phyloP scores from a whole-genome alignment of 2,797 vertebrate genomes.

The Cossypha polioptera region DNA sequence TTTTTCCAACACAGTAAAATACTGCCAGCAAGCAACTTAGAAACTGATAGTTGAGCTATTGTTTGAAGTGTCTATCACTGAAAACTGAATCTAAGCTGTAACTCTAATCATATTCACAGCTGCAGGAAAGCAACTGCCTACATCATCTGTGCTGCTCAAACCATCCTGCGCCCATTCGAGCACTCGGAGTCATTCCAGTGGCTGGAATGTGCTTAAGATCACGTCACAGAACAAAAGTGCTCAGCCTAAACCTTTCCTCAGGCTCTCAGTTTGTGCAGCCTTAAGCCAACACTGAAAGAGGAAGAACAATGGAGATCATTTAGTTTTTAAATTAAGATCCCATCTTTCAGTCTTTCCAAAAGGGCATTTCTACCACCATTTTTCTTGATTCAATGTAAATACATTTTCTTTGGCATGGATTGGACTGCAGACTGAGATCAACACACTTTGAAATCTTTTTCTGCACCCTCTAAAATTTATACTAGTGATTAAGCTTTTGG shows the following conservation, averaged over 20 bases:
- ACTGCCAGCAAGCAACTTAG: not conserved
- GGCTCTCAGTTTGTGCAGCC: not conserved
- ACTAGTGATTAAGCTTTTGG: constrained; percentile 26
- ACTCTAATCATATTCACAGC: not conserved
- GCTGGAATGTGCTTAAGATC: not conserved
- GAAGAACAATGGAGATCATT: not conserved
- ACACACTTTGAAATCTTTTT: not conserved
- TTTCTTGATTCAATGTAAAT: constrained; percentile 38
- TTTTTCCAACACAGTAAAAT: not conserved
- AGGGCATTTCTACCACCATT: not conserved
- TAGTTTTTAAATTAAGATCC: constrained; percentile 9
- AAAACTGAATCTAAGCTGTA: not conserved
- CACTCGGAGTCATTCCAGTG: not conserved
- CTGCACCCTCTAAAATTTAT: not conserved
- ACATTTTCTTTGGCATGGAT: constrained; percentile 20
- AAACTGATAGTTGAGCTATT: not conserved
- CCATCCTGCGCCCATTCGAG: not conserved
- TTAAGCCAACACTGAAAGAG: not conserved
- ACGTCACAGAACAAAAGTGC: not conserved
- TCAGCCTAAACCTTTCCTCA: not conserved
- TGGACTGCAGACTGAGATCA: not conserved
- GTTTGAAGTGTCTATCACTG: not conserved
- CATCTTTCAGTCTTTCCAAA: not conserved
- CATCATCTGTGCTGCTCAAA: not conserved
- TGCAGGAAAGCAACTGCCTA: not conserved